Base-by-base conservation (phyloP, 2,113 vertebrate species). In the Conger conger region DNA sequence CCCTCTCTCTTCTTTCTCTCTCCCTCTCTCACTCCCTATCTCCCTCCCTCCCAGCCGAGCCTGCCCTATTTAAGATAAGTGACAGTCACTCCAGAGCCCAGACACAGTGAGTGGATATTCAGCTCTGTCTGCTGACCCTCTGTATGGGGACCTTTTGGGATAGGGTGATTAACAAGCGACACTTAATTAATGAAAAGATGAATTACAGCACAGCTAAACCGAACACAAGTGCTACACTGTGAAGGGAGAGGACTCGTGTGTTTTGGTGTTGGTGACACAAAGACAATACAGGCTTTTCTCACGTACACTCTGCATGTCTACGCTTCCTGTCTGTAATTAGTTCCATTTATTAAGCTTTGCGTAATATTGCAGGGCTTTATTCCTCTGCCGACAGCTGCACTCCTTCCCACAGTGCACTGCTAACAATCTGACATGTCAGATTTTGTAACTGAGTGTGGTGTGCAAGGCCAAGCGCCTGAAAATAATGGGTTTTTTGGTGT, bases 11-110 rank as follows among this genome's bases (percentile, higher is more conserved):
- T n/a, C n/a, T n/a, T n/a, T n/a, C n/a, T 33, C 27, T 36, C 63
- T 85, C 76, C 84, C 83, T 86, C 87, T 84, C 81, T 73, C 86
- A 88, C 88, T 81, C 84, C 78, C 88, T 90, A 88, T 92, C 88
- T 79, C 33, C 18, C n/a, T 53, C 17, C 84, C 16, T 23, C 86
- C 33, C 79, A 83, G 84, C 77, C 54, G 68, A 86, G 82, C 9
- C 79, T 82, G 76, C 82, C 89, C 81, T 88, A 50, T 85, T 82
- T 84, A 83, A 76, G 77, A 40, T 81, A 81, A 86, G 57, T 80
- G 89, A 87, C 90, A 87, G 82, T 78, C 83, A 77, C 53, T 76
- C 77, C 38, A 38, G 78, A 35, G 79, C 78, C 82, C 63, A 60
- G 83, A 60, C 80, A 76, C 84, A 87, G 73, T 50, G 60, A 87